Base-by-base conservation (phyloP, 2,113 vertebrate genomes). In the Colossoma macropomum region DNA sequence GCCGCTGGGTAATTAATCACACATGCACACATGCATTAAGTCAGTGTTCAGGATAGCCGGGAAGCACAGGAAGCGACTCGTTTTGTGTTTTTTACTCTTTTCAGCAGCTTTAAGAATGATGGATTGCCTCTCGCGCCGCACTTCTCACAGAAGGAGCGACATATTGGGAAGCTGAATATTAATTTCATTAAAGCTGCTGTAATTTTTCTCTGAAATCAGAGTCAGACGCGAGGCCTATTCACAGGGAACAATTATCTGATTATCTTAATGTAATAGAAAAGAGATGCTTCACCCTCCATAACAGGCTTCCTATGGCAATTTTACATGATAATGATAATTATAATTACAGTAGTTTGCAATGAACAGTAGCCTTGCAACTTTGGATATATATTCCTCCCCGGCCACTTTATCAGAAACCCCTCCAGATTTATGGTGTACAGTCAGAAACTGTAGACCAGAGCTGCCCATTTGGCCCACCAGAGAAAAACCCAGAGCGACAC, bases 1-100 rank as follows among this genome's bases (percentile, higher is more conserved):
- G 45, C 68, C 72, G 45, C 69, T 79, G 70, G 70, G 83, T 79
- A 79, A 75, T 84, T 84, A 80, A 84, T 84, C 69, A 84, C 76
- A 72, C 75, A 13, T 59, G 75, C 76, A 72, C 28, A 27, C 65
- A 79, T 16, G 13, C 41, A 54, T 52, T 66, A 74, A 23, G 48
- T 21, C 52, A 56, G 52, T 19, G 52, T 56, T 70, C 15, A 30
- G 16, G 17, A 60, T 16, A 66, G 16, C 19, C 52, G 19, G 52
- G 52, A 81, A 2, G 19, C 17, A 12, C 45, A 50, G 45, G 45
- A 50, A 50, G 45, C 11, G 8, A 1, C 8, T 50, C 13, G 1
- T 50, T 5, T 15, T 15, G 28, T 0, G 25, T 28, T 4, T 28
- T 27, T 28, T 16, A 27, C 45, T 38, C 50, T 81, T 32, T 80